These are phyloP conservation scores for Boloria selene DNA, from an alignment of 2,888 invertebrate species.

Conservation along the genomic window DNA sequence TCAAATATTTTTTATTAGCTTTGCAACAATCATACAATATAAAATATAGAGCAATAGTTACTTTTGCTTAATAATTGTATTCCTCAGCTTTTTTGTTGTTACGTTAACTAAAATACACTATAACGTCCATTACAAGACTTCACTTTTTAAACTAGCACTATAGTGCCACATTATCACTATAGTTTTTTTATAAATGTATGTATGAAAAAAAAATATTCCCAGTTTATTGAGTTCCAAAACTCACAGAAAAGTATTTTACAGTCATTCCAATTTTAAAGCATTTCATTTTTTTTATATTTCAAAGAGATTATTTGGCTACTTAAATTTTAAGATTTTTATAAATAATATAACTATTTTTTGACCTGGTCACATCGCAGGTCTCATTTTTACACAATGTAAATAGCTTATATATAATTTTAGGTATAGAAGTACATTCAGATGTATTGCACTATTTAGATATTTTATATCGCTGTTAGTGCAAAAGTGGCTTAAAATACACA, in stretches of 20 bases:
- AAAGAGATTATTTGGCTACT: constrained; percentile 8
- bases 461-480: too few relatives aligned
- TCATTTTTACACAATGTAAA: constrained; percentile 36
- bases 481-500: too few relatives aligned
- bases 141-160: not conserved
- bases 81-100: not conserved
- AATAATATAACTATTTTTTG: constrained; percentile 20
- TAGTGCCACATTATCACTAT: not conserved
- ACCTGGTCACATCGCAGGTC: constrained; percentile 38
- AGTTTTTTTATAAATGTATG: not conserved
- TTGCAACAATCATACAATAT: too few relatives aligned
- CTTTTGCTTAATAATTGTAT: too few relatives aligned
- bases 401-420: constrained; percentile 24
- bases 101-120: not conserved
- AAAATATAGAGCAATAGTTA: too few relatives aligned
- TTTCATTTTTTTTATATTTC: not conserved
- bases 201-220: not conserved
- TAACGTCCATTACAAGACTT: constrained; percentile 15
- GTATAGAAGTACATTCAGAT: not conserved
- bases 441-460: not conserved
- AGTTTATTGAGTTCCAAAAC: too few relatives aligned
- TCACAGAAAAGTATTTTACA: not conserved
- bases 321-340: constrained; percentile 6
- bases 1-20: too few relatives aligned
- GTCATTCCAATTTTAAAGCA: constrained; percentile 4